Base-by-base conservation (phyloP, 2,113 vertebrate species). In the Okapia johnstoni region DNA sequence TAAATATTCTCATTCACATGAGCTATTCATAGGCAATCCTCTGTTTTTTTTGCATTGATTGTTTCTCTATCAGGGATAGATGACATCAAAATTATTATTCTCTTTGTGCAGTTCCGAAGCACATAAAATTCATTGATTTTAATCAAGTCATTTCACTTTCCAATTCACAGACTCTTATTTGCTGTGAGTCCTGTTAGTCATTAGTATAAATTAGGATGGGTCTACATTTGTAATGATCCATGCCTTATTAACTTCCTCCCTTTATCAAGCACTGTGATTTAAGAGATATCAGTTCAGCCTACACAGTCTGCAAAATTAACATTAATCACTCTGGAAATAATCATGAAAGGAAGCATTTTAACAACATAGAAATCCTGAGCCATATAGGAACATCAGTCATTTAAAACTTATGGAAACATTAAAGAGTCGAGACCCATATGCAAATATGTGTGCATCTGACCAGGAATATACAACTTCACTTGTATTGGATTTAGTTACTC, bases 81-180 rank as follows among this genome's bases (percentile, higher is more conserved):
- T 95, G 95, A 94, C 88, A 97, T 86, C n/a, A 94, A 96, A 96
- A 97, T 94, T 95, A 98, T 93, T 90, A 97, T 97, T 97, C 94
- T 94, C 88, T 97, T 88, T 96, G 87, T 94, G 81, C 52, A 28
- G 40, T 85, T 93, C 60, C 21, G 70, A 96, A 97, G 85, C 96
- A 94, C 55, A 96, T 96, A 94, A 97, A 98, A 97, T 95, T 97
- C 96, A 97, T 97, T 97, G 96, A 89, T 96, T 98, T 96, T 97
- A 97, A 97, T 97, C 97, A 97, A 96, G 93, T 87, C 52, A 96
- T 97, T 98, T 98, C 96, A 94, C 70, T 97, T 97, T 97, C 96
- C 94, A 97, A 85, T 96, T 96, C 91, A 96, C 58, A 96, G 93
- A 86, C 46, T 96, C 90, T 94, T 95, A 97, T 97, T 98, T 98